phyloP scores from a whole-genome alignment of 2,888 invertebrate genomes.

The Podotricha telesiphe region DNA sequence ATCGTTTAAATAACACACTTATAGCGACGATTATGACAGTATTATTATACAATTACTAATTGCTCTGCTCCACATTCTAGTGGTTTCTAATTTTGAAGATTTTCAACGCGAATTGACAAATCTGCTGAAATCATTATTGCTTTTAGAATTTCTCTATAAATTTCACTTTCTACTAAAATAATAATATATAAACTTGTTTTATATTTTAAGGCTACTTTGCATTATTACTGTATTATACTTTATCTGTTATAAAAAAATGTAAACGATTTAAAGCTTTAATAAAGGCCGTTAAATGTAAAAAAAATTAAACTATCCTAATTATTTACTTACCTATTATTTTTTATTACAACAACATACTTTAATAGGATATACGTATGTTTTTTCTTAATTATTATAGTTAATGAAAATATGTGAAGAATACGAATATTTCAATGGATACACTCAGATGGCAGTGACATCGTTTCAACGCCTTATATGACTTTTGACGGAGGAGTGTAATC shows the following conservation, averaged over 20 bases:
- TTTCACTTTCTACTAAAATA: not conserved
- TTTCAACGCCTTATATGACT: constrained; percentile 23
- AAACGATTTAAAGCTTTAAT: too few species aligned
- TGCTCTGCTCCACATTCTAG: constrained; percentile 15
- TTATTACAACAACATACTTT: too few species aligned
- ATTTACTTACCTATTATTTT: too few species aligned
- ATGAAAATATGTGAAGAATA: constrained; percentile 1
- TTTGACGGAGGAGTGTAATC: constrained; percentile 25
- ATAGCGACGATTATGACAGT: constrained; percentile 7
- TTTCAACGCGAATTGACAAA: constrained; percentile 9
- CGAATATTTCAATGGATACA: constrained; percentile 27
- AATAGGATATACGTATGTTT: not conserved
- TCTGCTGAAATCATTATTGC: not conserved
- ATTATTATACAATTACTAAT: constrained; percentile 20
- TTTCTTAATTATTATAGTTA: not conserved
- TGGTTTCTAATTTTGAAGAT: constrained; percentile 16
- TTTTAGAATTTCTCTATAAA: constrained; percentile 4
- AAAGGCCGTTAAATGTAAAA: too few species aligned
- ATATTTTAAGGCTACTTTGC: not conserved
- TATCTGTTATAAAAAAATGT: too few species aligned
- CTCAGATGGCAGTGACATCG: constrained; percentile 33
- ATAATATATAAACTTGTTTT: not conserved
- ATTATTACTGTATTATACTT: not conserved
- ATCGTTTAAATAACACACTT: constrained; percentile 14
- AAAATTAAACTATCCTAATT: too few species aligned